These are phyloP conservation scores for Tichodroma muraria DNA, from an alignment of 2,113 vertebrate species.

Conservation along the genomic window DNA sequence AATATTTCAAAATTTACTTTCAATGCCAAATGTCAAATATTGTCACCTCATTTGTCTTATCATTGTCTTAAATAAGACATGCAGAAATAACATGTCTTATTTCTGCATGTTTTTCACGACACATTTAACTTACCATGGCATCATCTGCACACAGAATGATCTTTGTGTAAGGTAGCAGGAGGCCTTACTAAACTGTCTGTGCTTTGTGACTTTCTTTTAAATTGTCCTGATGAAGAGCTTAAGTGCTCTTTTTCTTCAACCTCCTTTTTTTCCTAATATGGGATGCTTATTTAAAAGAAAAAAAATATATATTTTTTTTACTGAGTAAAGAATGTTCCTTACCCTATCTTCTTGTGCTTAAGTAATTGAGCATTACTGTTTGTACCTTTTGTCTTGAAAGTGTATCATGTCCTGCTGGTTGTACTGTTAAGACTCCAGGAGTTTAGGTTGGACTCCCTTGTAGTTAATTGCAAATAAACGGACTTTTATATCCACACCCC, in stretches of 20 bases:
- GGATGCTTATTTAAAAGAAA: neutral
- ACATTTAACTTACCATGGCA: neutral
- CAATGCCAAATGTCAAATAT: neutral
- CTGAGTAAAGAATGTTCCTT: neutral
- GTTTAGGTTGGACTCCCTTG: neutral
- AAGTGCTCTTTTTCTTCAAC: neutral
- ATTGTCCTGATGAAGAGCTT: neutral
- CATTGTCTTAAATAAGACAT: too few relatives aligned
- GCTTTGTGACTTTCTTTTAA: neutral
- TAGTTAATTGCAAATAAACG: neutral
- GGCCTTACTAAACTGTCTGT: neutral
- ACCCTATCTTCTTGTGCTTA: neutral
- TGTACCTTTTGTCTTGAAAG: neutral
- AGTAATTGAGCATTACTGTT: neutral
- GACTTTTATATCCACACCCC: neutral
- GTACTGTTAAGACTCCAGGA: neutral
- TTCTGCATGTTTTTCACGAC: neutral
- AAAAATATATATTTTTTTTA: neutral
- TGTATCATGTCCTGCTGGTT: neutral
- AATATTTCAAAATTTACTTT: neutral
- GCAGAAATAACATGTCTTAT: too few relatives aligned
- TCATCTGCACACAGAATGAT: neutral
- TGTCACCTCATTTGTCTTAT: neutral
- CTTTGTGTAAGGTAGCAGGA: neutral
- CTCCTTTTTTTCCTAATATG: neutral